These are phyloP conservation scores for Neodiprion fabricii DNA, from an alignment of 1,140 invertebrate genomes.

Conservation along the genomic window DNA sequence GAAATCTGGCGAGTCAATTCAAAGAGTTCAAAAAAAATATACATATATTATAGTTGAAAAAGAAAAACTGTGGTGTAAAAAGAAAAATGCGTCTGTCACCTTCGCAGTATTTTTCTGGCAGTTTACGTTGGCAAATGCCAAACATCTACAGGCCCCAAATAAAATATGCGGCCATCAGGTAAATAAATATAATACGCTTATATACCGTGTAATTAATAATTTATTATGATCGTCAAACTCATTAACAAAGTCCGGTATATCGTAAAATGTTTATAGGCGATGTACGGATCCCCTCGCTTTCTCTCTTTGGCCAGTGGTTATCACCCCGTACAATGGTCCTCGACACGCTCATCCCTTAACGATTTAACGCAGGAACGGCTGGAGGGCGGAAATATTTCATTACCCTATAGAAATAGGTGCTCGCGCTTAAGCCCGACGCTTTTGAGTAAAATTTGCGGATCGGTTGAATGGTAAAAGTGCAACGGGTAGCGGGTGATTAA, in stretches of 20 bases:
- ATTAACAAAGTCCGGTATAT: background rate
- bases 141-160: slow-evolving; percentile 54
- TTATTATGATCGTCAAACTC: too few relatives aligned
- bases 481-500: background rate
- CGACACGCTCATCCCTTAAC: too few relatives aligned
- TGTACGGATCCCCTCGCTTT: background rate
- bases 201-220: background rate
- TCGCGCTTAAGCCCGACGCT: too few relatives aligned
- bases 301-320: too few relatives aligned
- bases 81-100: slow-evolving; percentile 33
- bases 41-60: background rate
- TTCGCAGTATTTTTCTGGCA: slow-evolving; percentile 49
- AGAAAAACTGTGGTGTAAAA: background rate
- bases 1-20: too few relatives aligned
- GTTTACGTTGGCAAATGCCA: slow-evolving; percentile 57
- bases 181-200: slow-evolving; percentile 24
- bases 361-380: too few relatives aligned
- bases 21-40: background rate
- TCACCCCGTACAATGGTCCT: too few relatives aligned
- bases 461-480: too few relatives aligned
- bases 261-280: background rate
- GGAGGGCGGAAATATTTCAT: too few relatives aligned
- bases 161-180: slow-evolving; percentile 54
- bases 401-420: too few relatives aligned
- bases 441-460: too few relatives aligned